Conservation (phyloP, 2,888 invertebrate species). For the Thysanoteuthis rhombus region DNA sequence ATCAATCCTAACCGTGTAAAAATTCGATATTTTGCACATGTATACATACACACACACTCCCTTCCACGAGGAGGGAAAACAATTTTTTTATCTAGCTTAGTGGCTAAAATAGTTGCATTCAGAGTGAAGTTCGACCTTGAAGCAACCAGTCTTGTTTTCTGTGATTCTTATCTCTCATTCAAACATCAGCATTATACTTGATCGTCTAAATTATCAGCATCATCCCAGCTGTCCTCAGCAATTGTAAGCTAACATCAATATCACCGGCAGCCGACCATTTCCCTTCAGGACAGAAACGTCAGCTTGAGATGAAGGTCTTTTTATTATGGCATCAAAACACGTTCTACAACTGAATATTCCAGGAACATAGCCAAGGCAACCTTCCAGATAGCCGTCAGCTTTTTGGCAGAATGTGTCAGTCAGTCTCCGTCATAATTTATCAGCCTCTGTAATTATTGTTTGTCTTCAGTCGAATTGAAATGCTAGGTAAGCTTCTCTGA, state of each 20-base stretch:
- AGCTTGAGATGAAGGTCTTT: not conserved
- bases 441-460: not conserved
- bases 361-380: constrained; percentile 12
- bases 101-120: too few species aligned
- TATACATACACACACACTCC: too few species aligned
- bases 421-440: not conserved
- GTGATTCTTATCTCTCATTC: not conserved
- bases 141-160: too few species aligned
- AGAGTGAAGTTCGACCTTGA: too few species aligned
- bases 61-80: too few species aligned
- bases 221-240: not conserved
- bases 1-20: too few species aligned
- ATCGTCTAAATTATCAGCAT: not conserved
- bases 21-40: too few species aligned
- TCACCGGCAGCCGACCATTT: not conserved
- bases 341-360: not conserved
- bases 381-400: not conserved
- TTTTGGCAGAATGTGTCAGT: not conserved
- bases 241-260: not conserved
- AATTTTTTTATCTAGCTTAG: too few species aligned
- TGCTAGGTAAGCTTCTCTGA: not conserved
- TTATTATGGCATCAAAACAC: not conserved
- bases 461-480: not conserved
- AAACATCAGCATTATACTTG: not conserved
- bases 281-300: not conserved